Conservation (phyloP, 2,797 vertebrate species). For the Heliangelus exortis region DNA sequence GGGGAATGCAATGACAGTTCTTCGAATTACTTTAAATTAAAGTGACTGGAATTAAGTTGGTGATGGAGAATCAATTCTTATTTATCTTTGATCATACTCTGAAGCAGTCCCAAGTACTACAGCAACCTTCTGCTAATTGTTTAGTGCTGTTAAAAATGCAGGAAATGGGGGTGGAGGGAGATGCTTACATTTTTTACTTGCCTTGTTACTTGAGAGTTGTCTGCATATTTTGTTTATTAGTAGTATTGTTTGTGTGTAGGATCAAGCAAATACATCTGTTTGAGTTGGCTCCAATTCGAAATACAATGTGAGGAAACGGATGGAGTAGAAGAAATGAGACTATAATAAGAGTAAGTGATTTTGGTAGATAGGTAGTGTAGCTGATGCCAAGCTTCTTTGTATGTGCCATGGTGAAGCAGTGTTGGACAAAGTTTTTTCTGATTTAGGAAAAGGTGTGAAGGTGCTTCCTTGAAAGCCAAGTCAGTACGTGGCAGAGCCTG, state of each 20-base stretch:
- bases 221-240: background rate
- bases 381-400: background rate
- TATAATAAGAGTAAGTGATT: background rate
- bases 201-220: background rate
- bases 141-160: slow-evolving; percentile 10
- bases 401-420: background rate
- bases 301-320: background rate
- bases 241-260: background rate
- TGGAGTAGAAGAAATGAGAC: background rate
- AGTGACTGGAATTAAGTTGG: background rate
- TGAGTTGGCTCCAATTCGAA: background rate
- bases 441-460: background rate
- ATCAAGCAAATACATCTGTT: background rate
- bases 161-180: background rate
- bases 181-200: background rate
- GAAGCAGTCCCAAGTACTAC: background rate
- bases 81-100: background rate
- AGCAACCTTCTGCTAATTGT: background rate
- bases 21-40: background rate
- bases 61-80: background rate
- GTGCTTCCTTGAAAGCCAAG: background rate
- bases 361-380: background rate
- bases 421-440: background rate
- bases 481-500: accelerated
- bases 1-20: background rate